Percentiles rank a stretch among this genome's conserved stretches.
These are phyloP conservation scores for Amphipoea oculea DNA, from an alignment of 2,888 invertebrate species.

Conservation along the genomic window DNA sequence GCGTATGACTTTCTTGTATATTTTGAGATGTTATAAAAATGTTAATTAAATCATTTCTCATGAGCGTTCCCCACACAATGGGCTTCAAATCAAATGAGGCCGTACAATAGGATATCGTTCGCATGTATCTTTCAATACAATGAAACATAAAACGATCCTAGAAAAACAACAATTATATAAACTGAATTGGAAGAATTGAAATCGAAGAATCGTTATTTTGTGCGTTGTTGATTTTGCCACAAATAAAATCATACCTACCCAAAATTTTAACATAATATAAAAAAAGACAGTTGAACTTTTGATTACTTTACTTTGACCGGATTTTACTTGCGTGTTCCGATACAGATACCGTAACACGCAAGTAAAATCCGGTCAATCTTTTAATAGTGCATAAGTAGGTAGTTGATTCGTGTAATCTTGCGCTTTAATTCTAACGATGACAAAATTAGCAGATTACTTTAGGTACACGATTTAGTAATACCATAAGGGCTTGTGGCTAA, in stretches of 20 bases:
- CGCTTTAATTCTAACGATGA: neutral
- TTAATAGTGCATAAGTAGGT: neutral
- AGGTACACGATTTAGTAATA: neutral
- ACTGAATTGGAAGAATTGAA: neutral
- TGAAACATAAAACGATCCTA: conserved; percentile 9
- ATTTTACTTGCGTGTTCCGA: no score
- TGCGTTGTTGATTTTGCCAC: neutral
- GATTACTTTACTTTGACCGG: no score
- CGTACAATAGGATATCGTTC: conserved; percentile 39
- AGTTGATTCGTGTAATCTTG: neutral
- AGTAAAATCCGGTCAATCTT: neutral
- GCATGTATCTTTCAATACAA: conserved; percentile 27
- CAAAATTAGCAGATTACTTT: neutral
- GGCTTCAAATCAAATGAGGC: conserved; percentile 56
- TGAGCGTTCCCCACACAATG: conserved; percentile 19
- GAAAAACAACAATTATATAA: conserved; percentile 10
- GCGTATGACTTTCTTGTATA: neutral
- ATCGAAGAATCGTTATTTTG: neutral
- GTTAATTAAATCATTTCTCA: conserved; percentile 6
- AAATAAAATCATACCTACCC: neutral
- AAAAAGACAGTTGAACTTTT: neutral
- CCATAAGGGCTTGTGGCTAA: neutral
- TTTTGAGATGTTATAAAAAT: conserved; percentile 11
- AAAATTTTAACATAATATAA: neutral
- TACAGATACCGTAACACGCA: neutral